Evolutionary conservation across 2,797 vertebrate species (phyloP).

Genomic region (Pipistrellus pipistrellus): DNA sequence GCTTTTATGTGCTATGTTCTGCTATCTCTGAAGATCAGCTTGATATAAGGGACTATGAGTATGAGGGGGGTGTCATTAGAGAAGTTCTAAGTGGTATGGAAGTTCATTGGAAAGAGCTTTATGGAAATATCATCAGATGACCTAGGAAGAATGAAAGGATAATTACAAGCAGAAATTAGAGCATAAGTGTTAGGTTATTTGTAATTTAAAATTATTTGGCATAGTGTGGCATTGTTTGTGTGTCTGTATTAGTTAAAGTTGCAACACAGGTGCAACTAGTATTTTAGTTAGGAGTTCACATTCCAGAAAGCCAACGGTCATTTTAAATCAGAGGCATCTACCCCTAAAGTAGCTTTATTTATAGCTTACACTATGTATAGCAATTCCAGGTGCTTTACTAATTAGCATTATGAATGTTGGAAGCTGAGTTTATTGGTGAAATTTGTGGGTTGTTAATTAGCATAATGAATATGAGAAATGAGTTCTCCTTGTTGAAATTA

Average conservation of each 20-base stretch:
- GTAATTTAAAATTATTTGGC: slow-evolving; percentile 18
- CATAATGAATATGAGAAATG: background rate
- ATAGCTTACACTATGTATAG: background rate
- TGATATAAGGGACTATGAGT: background rate
- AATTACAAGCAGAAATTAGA: background rate
- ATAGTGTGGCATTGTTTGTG: background rate
- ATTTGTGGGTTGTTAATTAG: background rate
- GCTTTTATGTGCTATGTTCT: background rate
- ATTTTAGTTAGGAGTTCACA: slow-evolving; percentile 1
- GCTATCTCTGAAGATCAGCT: background rate
- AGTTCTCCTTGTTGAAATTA: slow-evolving; percentile 4
- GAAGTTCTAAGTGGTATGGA: background rate
- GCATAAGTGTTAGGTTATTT: background rate
- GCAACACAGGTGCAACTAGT: background rate
- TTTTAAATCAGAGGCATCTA: background rate
- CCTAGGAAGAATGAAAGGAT: background rate
- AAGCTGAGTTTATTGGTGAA: background rate
- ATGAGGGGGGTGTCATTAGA: background rate
- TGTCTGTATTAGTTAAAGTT: background rate
- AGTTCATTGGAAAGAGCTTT: background rate
- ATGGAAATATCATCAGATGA: background rate
- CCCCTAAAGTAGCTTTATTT: slow-evolving; percentile 23
- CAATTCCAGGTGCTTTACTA: background rate
- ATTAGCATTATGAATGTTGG: background rate
- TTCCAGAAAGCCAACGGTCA: background rate